Evolutionary conservation across 1,140 invertebrate species (phyloP).

Genomic region (Cyclina sinensis): DNA sequence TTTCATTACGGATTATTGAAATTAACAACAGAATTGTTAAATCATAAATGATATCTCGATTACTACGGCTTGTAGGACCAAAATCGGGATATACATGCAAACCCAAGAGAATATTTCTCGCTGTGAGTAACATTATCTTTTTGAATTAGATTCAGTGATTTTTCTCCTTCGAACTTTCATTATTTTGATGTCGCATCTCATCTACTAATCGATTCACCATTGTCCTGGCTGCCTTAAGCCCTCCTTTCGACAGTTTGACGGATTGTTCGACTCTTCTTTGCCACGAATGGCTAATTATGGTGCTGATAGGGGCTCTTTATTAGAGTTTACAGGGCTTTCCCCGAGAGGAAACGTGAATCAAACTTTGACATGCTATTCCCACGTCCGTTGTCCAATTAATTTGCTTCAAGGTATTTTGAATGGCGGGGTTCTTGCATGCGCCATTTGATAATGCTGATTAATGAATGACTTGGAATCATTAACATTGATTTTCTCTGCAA

Average conservation of each 20-base stretch:
- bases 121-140: not conserved
- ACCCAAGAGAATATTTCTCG: not conserved
- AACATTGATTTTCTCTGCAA: slow-evolving; percentile 38
- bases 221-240: slow-evolving; percentile 16
- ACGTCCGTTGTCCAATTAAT: slow-evolving; percentile 50
- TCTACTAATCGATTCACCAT: slow-evolving; percentile 31
- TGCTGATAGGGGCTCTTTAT: slow-evolving; percentile 41
- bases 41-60: slow-evolving; percentile 1
- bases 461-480: slow-evolving; percentile 38
- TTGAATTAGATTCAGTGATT: slow-evolving; percentile 18
- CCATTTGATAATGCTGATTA: slow-evolving; percentile 47
- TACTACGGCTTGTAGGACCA: not conserved
- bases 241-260: slow-evolving; percentile 50
- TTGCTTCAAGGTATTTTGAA: slow-evolving; percentile 35
- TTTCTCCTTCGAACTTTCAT: slow-evolving; percentile 10
- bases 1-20: not conserved
- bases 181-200: slow-evolving; percentile 18
- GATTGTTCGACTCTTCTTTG: slow-evolving; percentile 19
- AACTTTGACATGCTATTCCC: slow-evolving; percentile 31
- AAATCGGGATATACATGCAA: not conserved
- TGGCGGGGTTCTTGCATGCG: slow-evolving; percentile 44
- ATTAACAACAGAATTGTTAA: not conserved
- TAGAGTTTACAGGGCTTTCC: slow-evolving; percentile 42
- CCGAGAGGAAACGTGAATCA: slow-evolving; percentile 42
- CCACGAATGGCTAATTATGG: slow-evolving; percentile 46